Evolutionary conservation across 2,113 vertebrate species (phyloP).

Genomic region (Strix uralensis): DNA sequence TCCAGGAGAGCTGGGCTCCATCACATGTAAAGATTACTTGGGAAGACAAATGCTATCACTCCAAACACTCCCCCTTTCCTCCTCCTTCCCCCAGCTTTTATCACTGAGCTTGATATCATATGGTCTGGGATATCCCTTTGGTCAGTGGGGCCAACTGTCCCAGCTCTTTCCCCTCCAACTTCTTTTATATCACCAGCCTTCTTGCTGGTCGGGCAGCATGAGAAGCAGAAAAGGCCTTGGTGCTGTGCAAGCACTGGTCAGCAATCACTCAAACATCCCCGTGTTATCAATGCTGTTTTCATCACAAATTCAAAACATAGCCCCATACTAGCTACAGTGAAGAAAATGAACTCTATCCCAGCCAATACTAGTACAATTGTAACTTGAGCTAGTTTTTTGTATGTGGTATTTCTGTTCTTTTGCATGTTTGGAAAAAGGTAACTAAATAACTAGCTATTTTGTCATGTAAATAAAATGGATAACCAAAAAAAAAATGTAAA

Average conservation of each 20-base stretch:
- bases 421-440: background rate
- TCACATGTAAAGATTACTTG: rapidly evolving
- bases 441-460: background rate
- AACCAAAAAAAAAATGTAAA: background rate
- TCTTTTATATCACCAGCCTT: background rate
- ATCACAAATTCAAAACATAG: background rate
- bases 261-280: background rate
- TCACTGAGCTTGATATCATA: rapidly evolving
- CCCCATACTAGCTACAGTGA: background rate
- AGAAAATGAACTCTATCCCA: background rate
- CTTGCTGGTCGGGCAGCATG: background rate
- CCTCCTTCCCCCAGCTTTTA: background rate
- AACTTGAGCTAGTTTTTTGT: background rate
- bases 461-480: background rate
- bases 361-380: background rate
- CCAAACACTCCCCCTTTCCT: background rate
- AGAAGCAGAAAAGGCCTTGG: background rate
- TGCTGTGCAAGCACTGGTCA: background rate
- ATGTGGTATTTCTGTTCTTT: background rate
- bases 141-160: background rate
- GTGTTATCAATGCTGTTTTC: background rate
- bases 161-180: background rate
- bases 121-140: background rate
- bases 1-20: background rate
- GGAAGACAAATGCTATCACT: background rate